Percentiles rank a stretch among this genome's conserved stretches.
Evolutionary conservation across 2,888 invertebrate species (phyloP).

Genomic region (Cyclophora punctaria): DNA sequence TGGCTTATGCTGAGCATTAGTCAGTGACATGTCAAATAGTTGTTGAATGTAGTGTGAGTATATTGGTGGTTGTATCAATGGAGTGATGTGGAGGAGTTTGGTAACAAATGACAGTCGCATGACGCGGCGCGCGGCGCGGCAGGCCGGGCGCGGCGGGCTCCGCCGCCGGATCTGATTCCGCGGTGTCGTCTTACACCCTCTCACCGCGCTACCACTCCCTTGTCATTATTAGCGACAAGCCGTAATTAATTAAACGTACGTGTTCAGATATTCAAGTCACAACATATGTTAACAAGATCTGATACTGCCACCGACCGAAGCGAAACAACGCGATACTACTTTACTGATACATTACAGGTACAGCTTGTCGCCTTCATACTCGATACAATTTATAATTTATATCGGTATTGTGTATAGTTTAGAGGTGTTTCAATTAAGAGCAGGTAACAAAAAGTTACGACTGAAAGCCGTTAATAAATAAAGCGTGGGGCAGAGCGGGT

Average conservation of each 20-base stretch:
- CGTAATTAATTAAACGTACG: conserved; percentile 53
- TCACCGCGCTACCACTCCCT: conserved; percentile 31
- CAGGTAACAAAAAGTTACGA: conserved; percentile 11
- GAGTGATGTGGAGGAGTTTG: conserved; percentile 28
- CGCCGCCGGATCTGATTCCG: conserved; percentile 25
- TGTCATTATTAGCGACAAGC: conserved; percentile 52
- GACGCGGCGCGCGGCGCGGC: conserved; percentile 28
- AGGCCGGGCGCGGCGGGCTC: conserved; percentile 9
- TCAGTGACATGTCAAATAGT: conserved; percentile 4
- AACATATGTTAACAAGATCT: conserved; percentile 51
- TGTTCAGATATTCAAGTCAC: conserved; percentile 44
- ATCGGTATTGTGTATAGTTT: conserved; percentile 35
- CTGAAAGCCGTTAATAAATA: conserved; percentile 40
- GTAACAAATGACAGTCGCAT: conserved; percentile 52
- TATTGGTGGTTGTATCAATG: conserved; percentile 16
- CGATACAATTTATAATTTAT: conserved; percentile 50
- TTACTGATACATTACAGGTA: conserved; percentile 34
- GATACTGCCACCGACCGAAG: conserved; percentile 30
- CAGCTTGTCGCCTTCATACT: conserved; percentile 36
- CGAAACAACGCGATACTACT: conserved; percentile 38
- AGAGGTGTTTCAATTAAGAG: conserved; percentile 51
- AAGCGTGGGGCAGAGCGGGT: conserved; percentile 48
- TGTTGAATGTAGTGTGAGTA: conserved; percentile 4
- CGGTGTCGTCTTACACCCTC: conserved; percentile 38
- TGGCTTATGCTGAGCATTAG: neutral